Conservation (phyloP, 1,140 invertebrate species). For the Matsumurasca onukii region DNA sequence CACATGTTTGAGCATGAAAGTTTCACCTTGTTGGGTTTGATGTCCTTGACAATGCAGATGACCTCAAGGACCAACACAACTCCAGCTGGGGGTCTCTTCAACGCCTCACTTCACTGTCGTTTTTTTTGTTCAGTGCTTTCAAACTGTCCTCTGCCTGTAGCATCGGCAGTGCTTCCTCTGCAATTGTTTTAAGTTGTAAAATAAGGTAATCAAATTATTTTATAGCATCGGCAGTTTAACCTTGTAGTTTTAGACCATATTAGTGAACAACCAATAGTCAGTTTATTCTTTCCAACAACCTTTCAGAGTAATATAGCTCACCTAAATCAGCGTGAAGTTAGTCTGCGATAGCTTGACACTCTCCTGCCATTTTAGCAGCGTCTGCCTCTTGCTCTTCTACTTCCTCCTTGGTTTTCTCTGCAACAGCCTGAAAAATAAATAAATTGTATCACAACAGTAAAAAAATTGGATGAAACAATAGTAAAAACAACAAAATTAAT, state of each 20-base stretch:
- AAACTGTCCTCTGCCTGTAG: constrained; percentile 70
- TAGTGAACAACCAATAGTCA: too few relatives aligned
- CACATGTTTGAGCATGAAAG: not conserved
- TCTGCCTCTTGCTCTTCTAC: constrained; percentile 68
- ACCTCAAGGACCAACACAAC: constrained; percentile 71
- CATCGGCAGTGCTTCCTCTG: constrained; percentile 60
- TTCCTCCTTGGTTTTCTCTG: constrained; percentile 64
- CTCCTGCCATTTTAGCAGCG: constrained; percentile 60
- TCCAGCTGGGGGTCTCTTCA: constrained; percentile 64
- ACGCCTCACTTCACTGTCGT: constrained; percentile 66
- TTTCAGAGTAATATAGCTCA: too few relatives aligned
- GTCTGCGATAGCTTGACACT: constrained; percentile 67
- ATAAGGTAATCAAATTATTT: not conserved
- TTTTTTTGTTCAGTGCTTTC: constrained; percentile 71
- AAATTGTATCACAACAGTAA: not conserved
- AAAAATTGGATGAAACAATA: not conserved
- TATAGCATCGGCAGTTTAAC: too few relatives aligned
- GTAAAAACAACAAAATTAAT: not conserved
- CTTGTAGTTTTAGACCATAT: too few relatives aligned
- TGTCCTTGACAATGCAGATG: constrained; percentile 72
- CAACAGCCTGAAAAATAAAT: constrained; percentile 54
- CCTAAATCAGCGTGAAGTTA: constrained; percentile 71
- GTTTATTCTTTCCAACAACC: too few relatives aligned
- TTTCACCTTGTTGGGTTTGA: constrained; percentile 63
- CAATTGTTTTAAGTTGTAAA: not conserved